Base-by-base conservation (phyloP, 1,140 invertebrate genomes). In the Theocolax elegans region DNA sequence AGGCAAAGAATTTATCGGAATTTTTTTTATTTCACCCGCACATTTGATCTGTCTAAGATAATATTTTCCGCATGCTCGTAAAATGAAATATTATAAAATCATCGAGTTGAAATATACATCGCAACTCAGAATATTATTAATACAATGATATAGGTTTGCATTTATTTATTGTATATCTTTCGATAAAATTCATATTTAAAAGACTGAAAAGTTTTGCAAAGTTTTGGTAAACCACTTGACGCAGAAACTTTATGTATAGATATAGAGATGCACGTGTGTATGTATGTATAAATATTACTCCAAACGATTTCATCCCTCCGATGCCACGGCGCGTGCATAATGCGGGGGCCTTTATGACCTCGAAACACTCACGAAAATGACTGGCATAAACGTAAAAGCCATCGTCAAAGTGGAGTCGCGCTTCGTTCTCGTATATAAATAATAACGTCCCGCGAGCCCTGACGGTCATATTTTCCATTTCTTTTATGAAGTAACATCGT, bases 321-420 rank as follows among this genome's bases (percentile, higher is more conserved):
- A 13, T 17, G 3, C 53, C 7, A 8, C 17, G 15, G 23, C 13
- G 7, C 59, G 59, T 42, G 59, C 42, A 62, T 62, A 62, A 62
- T 62, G 59, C 25, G 15, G 17, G 29, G 17, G 29, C 59, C 59
- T 62, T 62, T 62, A 62, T 62, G 59, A 46, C 23, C 23, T 19
- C 42, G 42, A 46, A 48, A 62, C 59, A 62, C 59, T 62, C 59
- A 58, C 54, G 54, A 58, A 58, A 58, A 58, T 58, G 54, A 58
- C 54, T 58, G 54, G 35, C 54, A 62, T 44, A 62, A 62, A 62
- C 59, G 59, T 62, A 62, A 62, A 62, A 62, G 59, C 59, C 25
- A 62, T 62, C 40, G 59, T 31, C 59, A 48, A 48, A 62, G 59
- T 62, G 38, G 27, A 40, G 9, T 58, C 35, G 31, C 29, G 27